Percentiles rank a stretch among this genome's conserved stretches.
phyloP scores from a whole-genome alignment of 2,797 vertebrate species.

The Diplodus sargus region DNA sequence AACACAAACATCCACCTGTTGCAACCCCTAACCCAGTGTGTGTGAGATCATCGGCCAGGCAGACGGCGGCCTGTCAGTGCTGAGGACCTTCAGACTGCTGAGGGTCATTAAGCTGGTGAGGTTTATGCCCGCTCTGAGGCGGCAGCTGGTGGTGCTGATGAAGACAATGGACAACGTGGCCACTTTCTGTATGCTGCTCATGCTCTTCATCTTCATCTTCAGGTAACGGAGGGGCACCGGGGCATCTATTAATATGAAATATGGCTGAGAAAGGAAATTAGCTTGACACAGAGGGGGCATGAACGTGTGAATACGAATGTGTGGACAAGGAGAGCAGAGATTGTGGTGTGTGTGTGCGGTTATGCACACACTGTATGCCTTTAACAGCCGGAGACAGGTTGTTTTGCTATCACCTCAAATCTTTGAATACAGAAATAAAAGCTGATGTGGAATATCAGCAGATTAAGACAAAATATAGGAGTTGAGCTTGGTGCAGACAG shows the following conservation, averaged over 20 bases:
- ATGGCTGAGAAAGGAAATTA: background rate
- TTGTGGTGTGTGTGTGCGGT: background rate
- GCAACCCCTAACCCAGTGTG: slow-evolving; percentile 77
- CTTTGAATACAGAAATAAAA: slow-evolving; percentile 4
- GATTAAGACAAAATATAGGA: slow-evolving; percentile 6
- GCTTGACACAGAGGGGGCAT: background rate
- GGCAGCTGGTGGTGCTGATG: slow-evolving; percentile 98
- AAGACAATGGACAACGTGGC: slow-evolving; percentile 99
- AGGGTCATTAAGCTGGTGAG: slow-evolving; percentile 96
- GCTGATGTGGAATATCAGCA: background rate
- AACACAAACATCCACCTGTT: background rate
- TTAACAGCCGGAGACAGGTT: background rate
- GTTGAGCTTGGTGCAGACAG: slow-evolving; percentile 7
- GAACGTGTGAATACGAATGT: background rate
- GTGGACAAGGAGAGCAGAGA: background rate
- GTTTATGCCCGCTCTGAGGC: slow-evolving; percentile 95
- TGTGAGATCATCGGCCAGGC: slow-evolving; percentile 97
- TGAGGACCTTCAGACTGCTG: slow-evolving; percentile 95
- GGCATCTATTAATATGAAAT: background rate
- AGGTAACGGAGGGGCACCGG: slow-evolving; percentile 82
- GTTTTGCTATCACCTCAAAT: background rate
- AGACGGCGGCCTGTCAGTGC: slow-evolving; percentile 93
- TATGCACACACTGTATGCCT: background rate
- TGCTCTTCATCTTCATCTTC: slow-evolving; percentile 98
- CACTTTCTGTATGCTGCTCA: slow-evolving; percentile 99